Conservation (phyloP, 2,797 vertebrate genomes). For the Caiman crocodilus region DNA sequence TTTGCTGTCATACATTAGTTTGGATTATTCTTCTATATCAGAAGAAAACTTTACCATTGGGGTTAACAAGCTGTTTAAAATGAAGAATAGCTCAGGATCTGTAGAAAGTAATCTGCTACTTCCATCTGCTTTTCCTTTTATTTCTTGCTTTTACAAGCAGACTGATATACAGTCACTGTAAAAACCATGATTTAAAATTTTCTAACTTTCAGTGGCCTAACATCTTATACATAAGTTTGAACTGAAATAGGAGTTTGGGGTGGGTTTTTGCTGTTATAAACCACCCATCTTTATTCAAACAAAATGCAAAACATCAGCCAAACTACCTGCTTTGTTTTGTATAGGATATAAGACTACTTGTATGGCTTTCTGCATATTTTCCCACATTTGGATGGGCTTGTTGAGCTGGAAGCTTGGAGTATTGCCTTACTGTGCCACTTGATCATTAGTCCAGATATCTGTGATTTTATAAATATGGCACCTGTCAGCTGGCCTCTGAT, state of each 20-base stretch:
- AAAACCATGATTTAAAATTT: slow-evolving; percentile 43
- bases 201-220: neutral
- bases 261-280: neutral
- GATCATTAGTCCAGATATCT: neutral
- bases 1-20: slow-evolving; percentile 58
- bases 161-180: neutral
- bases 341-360: neutral
- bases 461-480: slow-evolving; percentile 21
- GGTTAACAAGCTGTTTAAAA: slow-evolving; percentile 86
- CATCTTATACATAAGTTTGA: neutral
- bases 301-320: neutral
- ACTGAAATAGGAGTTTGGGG: neutral
- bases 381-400: neutral
- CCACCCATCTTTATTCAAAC: neutral
- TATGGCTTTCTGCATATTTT: neutral
- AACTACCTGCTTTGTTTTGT: neutral
- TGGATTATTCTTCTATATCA: slow-evolving; percentile 76
- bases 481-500: slow-evolving; percentile 30
- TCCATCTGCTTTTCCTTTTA: slow-evolving; percentile 64
- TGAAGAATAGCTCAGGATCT: slow-evolving; percentile 81
- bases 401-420: neutral
- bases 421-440: neutral
- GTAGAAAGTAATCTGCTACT: slow-evolving; percentile 75
- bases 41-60: slow-evolving; percentile 78
- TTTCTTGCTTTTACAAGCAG: slow-evolving; percentile 8